Percentiles rank a stretch among this genome's conserved stretches.
These are phyloP conservation scores for Xanthorhoe spadicearia DNA, from an alignment of 2,888 invertebrate genomes.

Conservation along the genomic window DNA sequence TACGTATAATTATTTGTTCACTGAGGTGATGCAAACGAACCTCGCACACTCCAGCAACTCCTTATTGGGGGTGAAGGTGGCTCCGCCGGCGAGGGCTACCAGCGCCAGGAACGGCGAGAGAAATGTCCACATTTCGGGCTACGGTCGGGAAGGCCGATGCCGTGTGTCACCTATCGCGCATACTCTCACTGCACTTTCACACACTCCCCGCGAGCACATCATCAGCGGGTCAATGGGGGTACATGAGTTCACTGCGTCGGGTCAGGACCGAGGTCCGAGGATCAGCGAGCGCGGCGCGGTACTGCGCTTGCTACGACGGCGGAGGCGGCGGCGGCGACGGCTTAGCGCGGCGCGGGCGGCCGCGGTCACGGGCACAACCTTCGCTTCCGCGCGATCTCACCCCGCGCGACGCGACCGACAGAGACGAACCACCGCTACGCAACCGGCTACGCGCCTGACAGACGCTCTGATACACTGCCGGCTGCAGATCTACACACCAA, in stretches of 20 bases:
- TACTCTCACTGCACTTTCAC: constrained; percentile 72
- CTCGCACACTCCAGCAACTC: constrained; percentile 80
- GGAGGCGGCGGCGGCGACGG: constrained; percentile 51
- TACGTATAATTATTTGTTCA: constrained; percentile 15
- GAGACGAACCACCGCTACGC: constrained; percentile 31
- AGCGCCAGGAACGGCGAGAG: constrained; percentile 70
- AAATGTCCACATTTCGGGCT: constrained; percentile 75
- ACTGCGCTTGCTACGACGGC: constrained; percentile 68
- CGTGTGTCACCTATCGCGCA: constrained; percentile 66
- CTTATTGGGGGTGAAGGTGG: constrained; percentile 71
- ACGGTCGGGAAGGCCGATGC: constrained; percentile 64
- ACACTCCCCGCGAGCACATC: constrained; percentile 72
- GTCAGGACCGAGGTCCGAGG: constrained; percentile 68
- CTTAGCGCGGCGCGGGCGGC: constrained; percentile 66
- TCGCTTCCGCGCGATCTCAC: constrained; percentile 76
- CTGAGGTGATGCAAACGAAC: constrained; percentile 59
- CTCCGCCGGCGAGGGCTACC: constrained; percentile 68
- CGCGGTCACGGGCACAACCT: constrained; percentile 84
- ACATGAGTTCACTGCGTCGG: constrained; percentile 69
- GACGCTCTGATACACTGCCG: constrained; percentile 41
- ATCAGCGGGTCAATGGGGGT: constrained; percentile 63
- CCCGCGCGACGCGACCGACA: constrained; percentile 53
- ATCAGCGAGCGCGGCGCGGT: constrained; percentile 74
- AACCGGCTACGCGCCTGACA: constrained; percentile 31
- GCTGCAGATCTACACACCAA: constrained; percentile 49